These are phyloP conservation scores for Salminus brasiliensis DNA, from an alignment of 2,113 vertebrate species.

Conservation along the genomic window DNA sequence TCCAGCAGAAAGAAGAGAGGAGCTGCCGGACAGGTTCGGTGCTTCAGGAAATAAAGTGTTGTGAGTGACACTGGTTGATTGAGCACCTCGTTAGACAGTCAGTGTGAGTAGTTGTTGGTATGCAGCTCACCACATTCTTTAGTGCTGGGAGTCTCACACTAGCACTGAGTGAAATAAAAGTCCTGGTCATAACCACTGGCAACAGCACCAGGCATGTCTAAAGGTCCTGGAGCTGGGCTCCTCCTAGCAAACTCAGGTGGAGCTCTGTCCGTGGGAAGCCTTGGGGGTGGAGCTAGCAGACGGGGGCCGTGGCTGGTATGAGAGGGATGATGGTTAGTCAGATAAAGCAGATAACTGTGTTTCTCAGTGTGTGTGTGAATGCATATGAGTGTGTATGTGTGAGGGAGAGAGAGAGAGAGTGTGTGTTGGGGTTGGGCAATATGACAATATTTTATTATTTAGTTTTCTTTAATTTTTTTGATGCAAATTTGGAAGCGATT, in stretches of 20 bases:
- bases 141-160: constrained; percentile 61
- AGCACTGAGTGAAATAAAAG: constrained; percentile 59
- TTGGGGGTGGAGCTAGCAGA: constrained; percentile 58
- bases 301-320: constrained; percentile 52
- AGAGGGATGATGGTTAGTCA: constrained; percentile 51
- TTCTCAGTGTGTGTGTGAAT: constrained; percentile 18
- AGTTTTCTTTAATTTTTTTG: no score
- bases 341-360: constrained; percentile 41
- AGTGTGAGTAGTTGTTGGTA: constrained; percentile 48
- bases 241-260: constrained; percentile 67
- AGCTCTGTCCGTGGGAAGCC: constrained; percentile 69
- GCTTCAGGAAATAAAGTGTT: background rate
- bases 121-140: constrained; percentile 70
- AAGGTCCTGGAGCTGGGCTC: constrained; percentile 63
- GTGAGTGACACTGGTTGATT: constrained; percentile 28
- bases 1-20: constrained; percentile 9
- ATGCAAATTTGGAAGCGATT: no score
- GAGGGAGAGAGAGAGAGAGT: no score
- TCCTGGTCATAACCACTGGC: constrained; percentile 66
- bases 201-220: constrained; percentile 69
- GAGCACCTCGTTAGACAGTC: constrained; percentile 60
- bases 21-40: constrained; percentile 43
- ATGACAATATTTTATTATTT: background rate
- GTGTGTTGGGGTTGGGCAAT: background rate
- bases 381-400: no score